phyloP scores from a whole-genome alignment of 2,888 invertebrate species.

The Piscicola geometra region DNA sequence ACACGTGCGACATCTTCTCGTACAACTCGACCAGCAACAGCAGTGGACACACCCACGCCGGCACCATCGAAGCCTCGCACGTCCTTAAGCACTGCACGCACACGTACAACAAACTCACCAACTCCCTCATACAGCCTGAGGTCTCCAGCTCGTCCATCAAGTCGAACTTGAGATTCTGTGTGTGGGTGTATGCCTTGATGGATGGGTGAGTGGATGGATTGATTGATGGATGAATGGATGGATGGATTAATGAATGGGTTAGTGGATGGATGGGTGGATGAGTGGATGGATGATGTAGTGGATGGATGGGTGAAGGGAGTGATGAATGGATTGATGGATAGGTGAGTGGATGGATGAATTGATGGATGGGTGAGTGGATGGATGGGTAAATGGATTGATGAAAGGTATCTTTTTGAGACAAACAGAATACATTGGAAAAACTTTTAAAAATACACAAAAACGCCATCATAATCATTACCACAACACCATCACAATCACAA shows the following conservation, averaged over 20 bases:
- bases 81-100: slow-evolving; percentile 10
- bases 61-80: neutral
- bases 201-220: too few species aligned
- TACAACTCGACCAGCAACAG: slow-evolving; percentile 71
- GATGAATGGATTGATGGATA: too few species aligned
- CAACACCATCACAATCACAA: slow-evolving; percentile 12
- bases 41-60: slow-evolving; percentile 68
- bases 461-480: neutral
- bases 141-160: neutral
- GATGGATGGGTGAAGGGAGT: too few species aligned
- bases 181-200: neutral
- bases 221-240: too few species aligned
- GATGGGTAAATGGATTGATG: neutral
- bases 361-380: neutral
- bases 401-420: neutral
- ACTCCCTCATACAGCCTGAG: neutral
- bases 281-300: too few species aligned
- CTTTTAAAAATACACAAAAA: neutral
- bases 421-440: neutral
- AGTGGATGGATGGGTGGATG: too few species aligned
- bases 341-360: too few species aligned
- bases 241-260: too few species aligned
- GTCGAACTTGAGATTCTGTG: neutral
- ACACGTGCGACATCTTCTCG: slow-evolving; percentile 69
- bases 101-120: neutral